Evolutionary conservation across 2,888 invertebrate genomes (phyloP), one percentile per base, ranked within the genome.

Genomic region (Physocephala rufipes): DNA sequence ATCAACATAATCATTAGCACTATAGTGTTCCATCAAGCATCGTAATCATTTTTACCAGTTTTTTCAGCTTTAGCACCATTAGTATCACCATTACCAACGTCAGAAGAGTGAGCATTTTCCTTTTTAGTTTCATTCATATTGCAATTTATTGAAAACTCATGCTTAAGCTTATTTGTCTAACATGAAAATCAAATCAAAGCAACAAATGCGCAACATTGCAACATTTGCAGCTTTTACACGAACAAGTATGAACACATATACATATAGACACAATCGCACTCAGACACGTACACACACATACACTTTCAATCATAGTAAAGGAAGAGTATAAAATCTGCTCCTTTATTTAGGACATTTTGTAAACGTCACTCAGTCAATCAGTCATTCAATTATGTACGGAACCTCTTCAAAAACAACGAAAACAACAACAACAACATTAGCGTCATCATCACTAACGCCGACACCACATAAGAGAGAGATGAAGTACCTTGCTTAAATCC

Each of bases 101-200:
- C n/a, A 49, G 19, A 5, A 49, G 49, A 5, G 49, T 21, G 21
- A 21, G 19, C 21, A 2, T 19, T 21, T 9, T n/a, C 21, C 7
- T 1, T 51, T 51, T 47, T 47, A 47, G 12, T 19, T 53, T 21
- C 21, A 12, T 21, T 21, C 53, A 19, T 12, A 53, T 21, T n/a
- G 49, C 19, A 13, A n/a, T 15, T 59, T 63, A 26, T 19, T 64
- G 13, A 26, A 67, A 24, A 67, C 55, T 67, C 36, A 24, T 26
- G 43, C 36, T 43, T 45, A 13, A 24, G 51, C 61, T 68, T 68
- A 68, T 68, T 68, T 68, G 61, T 68, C 49, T 68, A 61, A 68
- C 68, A 68, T 49, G 51, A 68, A 61, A 68, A 68, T 62, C 49
- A 61, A 68, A 68, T 61, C 47, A 61, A n/a, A n/a, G 30, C 36